A percentile compares a stretch with the other conserved stretches of the same genome.
Conservation (phyloP, 2,797 vertebrate species). For the Cottoperca gobio region DNA sequence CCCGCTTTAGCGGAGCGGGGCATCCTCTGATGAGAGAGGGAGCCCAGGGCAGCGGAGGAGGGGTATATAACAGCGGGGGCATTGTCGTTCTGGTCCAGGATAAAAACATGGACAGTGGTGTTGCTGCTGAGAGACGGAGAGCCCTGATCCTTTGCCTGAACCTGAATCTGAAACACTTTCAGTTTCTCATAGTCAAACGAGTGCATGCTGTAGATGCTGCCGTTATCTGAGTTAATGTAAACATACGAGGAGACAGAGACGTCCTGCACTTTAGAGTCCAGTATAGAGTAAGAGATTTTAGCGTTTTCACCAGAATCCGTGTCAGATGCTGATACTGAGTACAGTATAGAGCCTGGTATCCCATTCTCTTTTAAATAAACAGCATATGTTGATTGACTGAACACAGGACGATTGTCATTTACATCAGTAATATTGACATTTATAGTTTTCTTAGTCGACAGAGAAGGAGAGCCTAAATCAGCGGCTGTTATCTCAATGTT, state of each 20-base stretch:
- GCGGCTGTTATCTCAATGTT: conserved; percentile 85
- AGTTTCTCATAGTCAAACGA: conserved; percentile 85
- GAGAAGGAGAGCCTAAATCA: conserved; percentile 82
- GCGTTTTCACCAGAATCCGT: conserved; percentile 78
- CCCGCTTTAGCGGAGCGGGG: conserved; percentile 69
- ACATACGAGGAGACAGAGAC: conserved; percentile 84
- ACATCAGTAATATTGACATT: conserved; percentile 85
- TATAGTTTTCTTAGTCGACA: conserved; percentile 81
- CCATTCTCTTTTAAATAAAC: conserved; percentile 89
- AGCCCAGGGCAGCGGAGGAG: conserved; percentile 72
- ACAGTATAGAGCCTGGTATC: conserved; percentile 79
- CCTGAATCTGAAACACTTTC: conserved; percentile 77
- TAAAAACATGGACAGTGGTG: conserved; percentile 81
- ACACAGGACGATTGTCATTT: conserved; percentile 85
- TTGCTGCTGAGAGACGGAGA: conserved; percentile 78
- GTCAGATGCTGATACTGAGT: conserved; percentile 87
- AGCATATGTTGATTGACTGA: conserved; percentile 80
- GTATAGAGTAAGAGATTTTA: conserved; percentile 77
- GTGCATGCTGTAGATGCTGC: conserved; percentile 84
- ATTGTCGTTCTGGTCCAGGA: conserved; percentile 85
- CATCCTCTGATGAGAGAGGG: conserved; percentile 78
- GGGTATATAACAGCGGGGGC: conserved; percentile 82
- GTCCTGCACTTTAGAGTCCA: conserved; percentile 80
- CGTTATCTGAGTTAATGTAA: conserved; percentile 87
- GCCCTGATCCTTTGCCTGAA: conserved; percentile 81